Evolutionary conservation across 2,113 vertebrate genomes (phyloP).

Genomic region (human (Homo sapiens)): DNA sequence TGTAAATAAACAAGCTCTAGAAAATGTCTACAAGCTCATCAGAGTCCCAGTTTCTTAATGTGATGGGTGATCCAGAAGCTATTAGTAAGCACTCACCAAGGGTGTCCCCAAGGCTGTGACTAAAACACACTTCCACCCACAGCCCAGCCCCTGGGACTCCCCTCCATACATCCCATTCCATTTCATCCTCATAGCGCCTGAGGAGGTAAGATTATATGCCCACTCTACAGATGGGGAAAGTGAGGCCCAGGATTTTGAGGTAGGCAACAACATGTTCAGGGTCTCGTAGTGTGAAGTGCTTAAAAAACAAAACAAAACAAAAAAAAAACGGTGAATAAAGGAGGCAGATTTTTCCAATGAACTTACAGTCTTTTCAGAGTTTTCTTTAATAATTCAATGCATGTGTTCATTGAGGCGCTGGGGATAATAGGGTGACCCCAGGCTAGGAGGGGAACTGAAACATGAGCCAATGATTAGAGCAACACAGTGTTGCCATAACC

Average conservation of each 20-base stretch:
- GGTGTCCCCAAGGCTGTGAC: background rate
- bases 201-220: background rate
- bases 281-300: background rate
- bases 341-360: background rate
- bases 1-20: background rate
- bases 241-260: background rate
- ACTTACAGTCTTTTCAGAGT: background rate
- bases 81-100: rapidly evolving
- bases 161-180: too few relatives aligned
- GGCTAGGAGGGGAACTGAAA: background rate
- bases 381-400: background rate
- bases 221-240: background rate
- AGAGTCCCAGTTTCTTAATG: background rate
- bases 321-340: background rate
- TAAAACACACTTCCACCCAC: background rate
- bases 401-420: background rate
- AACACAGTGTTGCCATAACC: rapidly evolving
- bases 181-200: background rate
- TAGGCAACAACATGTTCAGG: background rate
- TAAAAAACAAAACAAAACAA: background rate
- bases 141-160: background rate
- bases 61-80: background rate
- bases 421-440: background rate
- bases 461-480: background rate
- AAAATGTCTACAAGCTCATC: background rate